Evolutionary conservation across 2,113 vertebrate genomes (phyloP).

Genomic region (Amphilophus citrinellus): DNA sequence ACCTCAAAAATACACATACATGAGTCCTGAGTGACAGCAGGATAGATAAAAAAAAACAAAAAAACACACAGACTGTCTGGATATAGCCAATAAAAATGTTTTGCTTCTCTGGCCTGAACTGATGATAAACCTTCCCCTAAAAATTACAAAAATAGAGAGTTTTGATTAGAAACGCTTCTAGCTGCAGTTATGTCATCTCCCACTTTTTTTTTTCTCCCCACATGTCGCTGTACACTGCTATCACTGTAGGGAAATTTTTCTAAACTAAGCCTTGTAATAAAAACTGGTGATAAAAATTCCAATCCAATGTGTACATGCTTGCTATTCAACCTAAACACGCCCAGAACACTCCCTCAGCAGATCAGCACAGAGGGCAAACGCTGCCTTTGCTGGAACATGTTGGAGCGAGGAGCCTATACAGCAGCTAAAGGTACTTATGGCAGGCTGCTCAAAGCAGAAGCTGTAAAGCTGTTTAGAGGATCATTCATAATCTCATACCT

Average conservation of each 20-base stretch:
- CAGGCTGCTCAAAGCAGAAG: not conserved
- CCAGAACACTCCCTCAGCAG: constrained; percentile 49
- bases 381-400: constrained; percentile 62
- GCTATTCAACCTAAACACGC: constrained; percentile 47
- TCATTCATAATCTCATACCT: constrained; percentile 1
- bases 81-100: not conserved
- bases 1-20: constrained; percentile 16
- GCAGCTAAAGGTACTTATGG: constrained; percentile 1
- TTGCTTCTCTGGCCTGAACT: not conserved
- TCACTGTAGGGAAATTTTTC: constrained; percentile 8
- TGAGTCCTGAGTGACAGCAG: not conserved
- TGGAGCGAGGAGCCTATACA: constrained; percentile 1
- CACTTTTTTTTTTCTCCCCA: not conserved
- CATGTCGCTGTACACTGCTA: not conserved
- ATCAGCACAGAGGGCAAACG: constrained; percentile 20
- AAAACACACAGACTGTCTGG: not conserved
- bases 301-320: constrained; percentile 6
- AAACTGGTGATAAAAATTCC: constrained; percentile 58
- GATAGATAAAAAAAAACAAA: not conserved
- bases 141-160: not conserved
- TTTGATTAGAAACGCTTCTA: not conserved
- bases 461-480: constrained; percentile 3
- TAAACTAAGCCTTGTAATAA: constrained; percentile 21
- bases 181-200: not conserved
- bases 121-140: not conserved